Conservation (phyloP, 1,140 invertebrate genomes). For the Cepaea nemoralis region DNA sequence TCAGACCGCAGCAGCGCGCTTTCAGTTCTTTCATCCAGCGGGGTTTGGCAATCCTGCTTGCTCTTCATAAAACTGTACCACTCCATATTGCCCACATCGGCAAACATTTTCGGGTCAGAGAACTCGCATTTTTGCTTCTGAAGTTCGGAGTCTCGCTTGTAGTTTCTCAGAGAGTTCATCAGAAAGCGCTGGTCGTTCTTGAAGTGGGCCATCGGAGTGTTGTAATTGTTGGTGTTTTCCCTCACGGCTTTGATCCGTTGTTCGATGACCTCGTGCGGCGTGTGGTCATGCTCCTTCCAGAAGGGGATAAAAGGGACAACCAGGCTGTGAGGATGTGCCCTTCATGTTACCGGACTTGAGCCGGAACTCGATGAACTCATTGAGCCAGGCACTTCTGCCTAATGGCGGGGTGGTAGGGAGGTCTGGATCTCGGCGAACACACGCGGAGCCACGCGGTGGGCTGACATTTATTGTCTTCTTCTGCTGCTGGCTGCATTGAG, state of each 20-base stretch:
- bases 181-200: not conserved
- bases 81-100: not conserved
- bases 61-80: not conserved
- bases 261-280: not conserved
- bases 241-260: not conserved
- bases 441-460: not conserved
- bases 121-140: not conserved
- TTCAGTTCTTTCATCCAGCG: not conserved
- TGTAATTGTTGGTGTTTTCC: not conserved
- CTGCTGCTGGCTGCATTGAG: not conserved
- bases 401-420: not conserved
- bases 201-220: conserved; percentile 15
- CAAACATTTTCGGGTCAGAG: not conserved
- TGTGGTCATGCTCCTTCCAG: not conserved
- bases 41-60: not conserved
- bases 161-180: not conserved
- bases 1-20: not conserved
- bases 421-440: not conserved
- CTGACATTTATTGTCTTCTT: not conserved
- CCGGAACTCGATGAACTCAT: not conserved
- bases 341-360: not conserved
- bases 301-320: not conserved
- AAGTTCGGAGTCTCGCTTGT: conserved; percentile 1
- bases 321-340: not conserved
- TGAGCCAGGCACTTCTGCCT: not conserved